These are phyloP conservation scores for Drosophila azteca DNA, from an alignment of 1,140 invertebrate species.

Conservation along the genomic window DNA sequence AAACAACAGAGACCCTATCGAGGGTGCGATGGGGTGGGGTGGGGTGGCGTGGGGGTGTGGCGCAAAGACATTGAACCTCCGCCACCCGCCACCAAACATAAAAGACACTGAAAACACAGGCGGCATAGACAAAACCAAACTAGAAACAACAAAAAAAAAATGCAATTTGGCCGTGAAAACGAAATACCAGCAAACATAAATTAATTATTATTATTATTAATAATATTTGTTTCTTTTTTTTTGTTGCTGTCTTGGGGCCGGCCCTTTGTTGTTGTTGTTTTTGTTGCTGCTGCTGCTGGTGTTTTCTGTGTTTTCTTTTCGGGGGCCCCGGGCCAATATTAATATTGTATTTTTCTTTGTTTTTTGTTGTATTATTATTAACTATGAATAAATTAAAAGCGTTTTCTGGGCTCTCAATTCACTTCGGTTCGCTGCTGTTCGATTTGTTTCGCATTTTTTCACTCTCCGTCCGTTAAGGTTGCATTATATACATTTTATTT, in stretches of 20 bases:
- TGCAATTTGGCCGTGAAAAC: constrained; percentile 79
- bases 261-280: constrained; percentile 1
- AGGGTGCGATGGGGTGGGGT: not conserved
- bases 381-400: constrained; percentile 61
- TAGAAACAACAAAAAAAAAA: constrained; percentile 39
- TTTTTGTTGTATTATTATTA: constrained; percentile 46
- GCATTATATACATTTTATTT: constrained; percentile 5
- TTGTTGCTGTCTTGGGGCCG: constrained; percentile 12
- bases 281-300: not conserved
- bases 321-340: no score
- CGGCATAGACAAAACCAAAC: constrained; percentile 13
- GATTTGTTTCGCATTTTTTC: constrained; percentile 35
- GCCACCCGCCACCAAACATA: constrained; percentile 13
- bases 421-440: constrained; percentile 36
- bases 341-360: constrained; percentile 15
- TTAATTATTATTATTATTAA: constrained; percentile 72
- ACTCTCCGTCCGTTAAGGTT: constrained; percentile 28
- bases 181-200: constrained; percentile 76
- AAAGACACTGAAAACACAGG: constrained; percentile 11
- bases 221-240: constrained; percentile 57
- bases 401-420: constrained; percentile 28
- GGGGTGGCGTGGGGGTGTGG: no score
- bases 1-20: constrained; percentile 1
- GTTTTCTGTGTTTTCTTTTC: constrained; percentile 6
- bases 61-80: constrained; percentile 15